Conservation (phyloP, 2,113 vertebrate genomes). For the Myanophis thanlyinensis region DNA sequence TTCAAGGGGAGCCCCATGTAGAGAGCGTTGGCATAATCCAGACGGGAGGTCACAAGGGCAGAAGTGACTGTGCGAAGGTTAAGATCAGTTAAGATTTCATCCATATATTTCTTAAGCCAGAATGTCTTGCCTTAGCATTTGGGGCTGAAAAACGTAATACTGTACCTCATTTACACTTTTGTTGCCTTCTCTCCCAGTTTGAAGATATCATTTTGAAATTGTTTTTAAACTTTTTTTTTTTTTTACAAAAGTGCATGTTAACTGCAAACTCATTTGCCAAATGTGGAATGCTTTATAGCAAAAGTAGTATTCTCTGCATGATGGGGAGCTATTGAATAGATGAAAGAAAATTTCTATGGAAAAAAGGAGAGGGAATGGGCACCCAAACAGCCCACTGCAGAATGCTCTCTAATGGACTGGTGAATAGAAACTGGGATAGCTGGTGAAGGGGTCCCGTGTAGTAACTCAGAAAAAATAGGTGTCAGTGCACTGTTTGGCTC, state of each 20-base stretch:
- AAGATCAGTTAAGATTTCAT: not conserved
- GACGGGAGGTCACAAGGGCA: no score
- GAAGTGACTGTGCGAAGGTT: no score
- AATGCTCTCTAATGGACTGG: not conserved
- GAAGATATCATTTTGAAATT: not conserved
- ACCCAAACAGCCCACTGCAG: not conserved
- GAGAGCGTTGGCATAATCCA: no score
- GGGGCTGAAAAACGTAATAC: not conserved
- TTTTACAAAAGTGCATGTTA: not conserved
- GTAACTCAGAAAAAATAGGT: not conserved
- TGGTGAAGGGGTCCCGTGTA: not conserved
- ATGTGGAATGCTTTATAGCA: not conserved
- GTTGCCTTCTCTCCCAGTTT: not conserved
- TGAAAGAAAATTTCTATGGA: not conserved
- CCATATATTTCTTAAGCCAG: not conserved
- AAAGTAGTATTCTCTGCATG: not conserved
- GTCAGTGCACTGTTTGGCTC: not conserved
- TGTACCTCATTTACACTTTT: not conserved
- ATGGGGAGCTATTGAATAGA: not conserved
- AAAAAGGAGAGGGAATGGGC: not conserved
- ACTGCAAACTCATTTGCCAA: not conserved
- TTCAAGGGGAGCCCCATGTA: no score
- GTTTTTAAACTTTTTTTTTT: not conserved
- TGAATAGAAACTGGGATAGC: not conserved
- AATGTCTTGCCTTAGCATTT: not conserved